Conservation (phyloP, 2,888 invertebrate genomes). For the Colletes collaris region DNA sequence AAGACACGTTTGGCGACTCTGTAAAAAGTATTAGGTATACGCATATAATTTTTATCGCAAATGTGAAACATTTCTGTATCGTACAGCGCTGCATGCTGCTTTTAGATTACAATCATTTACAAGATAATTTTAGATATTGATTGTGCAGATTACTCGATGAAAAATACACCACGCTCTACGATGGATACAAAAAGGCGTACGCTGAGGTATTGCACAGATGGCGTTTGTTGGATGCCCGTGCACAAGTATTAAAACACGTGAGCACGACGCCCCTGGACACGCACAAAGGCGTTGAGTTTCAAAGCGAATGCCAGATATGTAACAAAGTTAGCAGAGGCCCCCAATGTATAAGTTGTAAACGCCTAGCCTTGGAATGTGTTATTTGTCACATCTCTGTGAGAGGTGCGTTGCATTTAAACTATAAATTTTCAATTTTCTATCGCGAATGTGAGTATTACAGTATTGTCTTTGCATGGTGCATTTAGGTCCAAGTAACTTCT, state of each 20-base stretch:
- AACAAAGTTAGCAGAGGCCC: slow-evolving; percentile 87
- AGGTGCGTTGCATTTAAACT: slow-evolving; percentile 83
- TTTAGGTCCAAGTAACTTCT: slow-evolving; percentile 90
- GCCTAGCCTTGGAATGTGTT: slow-evolving; percentile 90
- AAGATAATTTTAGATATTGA: not conserved
- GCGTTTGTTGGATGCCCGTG: slow-evolving; percentile 91
- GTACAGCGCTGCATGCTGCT: no score
- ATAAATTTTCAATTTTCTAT: not conserved
- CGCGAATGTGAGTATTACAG: not conserved
- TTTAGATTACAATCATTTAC: not conserved
- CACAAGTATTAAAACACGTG: slow-evolving; percentile 88
- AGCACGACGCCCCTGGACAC: slow-evolving; percentile 82
- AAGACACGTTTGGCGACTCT: slow-evolving; percentile 77
- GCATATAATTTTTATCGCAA: slow-evolving; percentile 47
- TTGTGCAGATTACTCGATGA: slow-evolving; percentile 80
- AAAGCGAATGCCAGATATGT: slow-evolving; percentile 89
- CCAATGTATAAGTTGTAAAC: slow-evolving; percentile 89
- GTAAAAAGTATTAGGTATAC: slow-evolving; percentile 76
- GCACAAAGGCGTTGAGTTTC: slow-evolving; percentile 89
- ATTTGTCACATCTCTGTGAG: slow-evolving; percentile 94
- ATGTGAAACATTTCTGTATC: not conserved
- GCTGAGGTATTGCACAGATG: slow-evolving; percentile 95
- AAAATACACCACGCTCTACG: slow-evolving; percentile 86
- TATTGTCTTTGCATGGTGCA: slow-evolving; percentile 11
- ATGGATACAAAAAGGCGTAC: slow-evolving; percentile 93